Conservation (phyloP, 35 echinoderm and acorn worm genomes). For the Heliocidaris tuberculata region DNA sequence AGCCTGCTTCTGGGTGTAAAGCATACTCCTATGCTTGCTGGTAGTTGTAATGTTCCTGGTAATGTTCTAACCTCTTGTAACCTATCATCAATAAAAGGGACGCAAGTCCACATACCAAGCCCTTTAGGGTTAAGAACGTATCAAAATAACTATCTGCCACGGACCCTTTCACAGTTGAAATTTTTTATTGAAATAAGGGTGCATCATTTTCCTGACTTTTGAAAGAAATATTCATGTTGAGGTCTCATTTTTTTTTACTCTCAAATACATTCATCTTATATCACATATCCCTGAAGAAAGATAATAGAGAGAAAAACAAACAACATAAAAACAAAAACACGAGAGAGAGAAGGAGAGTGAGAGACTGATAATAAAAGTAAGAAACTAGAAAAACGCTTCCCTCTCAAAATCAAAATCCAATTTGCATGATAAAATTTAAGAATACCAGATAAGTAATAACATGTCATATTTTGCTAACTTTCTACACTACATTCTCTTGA, state of each 20-base stretch:
- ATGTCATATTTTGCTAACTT: too few relatives aligned
- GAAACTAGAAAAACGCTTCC: background rate
- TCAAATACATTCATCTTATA: background rate
- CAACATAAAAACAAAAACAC: background rate
- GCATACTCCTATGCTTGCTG: background rate
- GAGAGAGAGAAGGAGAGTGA: background rate
- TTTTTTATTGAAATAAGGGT: too few relatives aligned
- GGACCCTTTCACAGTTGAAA: background rate
- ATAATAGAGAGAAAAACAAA: background rate
- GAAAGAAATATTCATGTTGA: background rate
- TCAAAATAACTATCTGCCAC: background rate
- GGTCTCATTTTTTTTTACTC: background rate
- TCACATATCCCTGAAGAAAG: background rate
- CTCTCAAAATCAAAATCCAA: too few relatives aligned
- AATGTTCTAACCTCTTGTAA: background rate
- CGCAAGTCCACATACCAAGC: background rate
- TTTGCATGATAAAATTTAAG: too few relatives aligned
- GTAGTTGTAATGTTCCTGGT: background rate
- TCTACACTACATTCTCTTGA: too few relatives aligned
- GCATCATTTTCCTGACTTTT: background rate
- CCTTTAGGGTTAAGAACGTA: background rate
- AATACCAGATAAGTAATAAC: too few relatives aligned
- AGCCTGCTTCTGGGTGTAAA: background rate
- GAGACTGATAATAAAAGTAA: background rate
- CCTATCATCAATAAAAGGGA: background rate